Evolutionary conservation across 2,113 vertebrate species (phyloP).

Genomic region (Apodemus sylvaticus): DNA sequence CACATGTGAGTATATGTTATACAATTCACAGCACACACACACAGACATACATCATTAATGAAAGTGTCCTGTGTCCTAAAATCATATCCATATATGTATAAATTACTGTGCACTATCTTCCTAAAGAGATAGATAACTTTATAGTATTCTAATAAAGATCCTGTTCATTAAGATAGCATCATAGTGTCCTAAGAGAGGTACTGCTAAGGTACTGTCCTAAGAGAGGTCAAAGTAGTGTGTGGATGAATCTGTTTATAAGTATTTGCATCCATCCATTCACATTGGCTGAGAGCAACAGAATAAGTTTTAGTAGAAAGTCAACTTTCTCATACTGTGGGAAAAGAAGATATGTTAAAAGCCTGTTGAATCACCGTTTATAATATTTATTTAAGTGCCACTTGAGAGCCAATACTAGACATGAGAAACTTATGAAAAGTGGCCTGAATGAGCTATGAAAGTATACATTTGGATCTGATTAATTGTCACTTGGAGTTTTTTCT

Average conservation of each 20-base stretch:
- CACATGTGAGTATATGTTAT: not conserved
- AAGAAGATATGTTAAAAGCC: conserved; percentile 7
- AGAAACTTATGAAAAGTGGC: conserved; percentile 27
- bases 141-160: not conserved
- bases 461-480: conserved; percentile 48
- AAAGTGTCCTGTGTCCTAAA: not conserved
- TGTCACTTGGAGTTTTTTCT: conserved; percentile 13
- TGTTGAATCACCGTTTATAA: not conserved
- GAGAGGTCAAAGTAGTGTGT: not conserved
- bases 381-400: not conserved
- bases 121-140: not conserved
- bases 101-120: not conserved
- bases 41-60: not conserved
- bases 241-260: too few relatives aligned
- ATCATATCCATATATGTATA: not conserved
- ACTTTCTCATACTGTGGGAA: not conserved
- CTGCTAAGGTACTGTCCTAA: not conserved
- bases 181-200: conserved; percentile 4
- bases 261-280: accelerated
- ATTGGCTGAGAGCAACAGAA: not conserved
- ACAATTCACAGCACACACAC: not conserved
- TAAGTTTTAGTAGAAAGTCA: not conserved
- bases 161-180: not conserved
- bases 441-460: not conserved
- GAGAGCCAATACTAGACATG: not conserved